phyloP scores from a whole-genome alignment of 92 coral and sea anemone species.

The Pocillopora meandrina region DNA sequence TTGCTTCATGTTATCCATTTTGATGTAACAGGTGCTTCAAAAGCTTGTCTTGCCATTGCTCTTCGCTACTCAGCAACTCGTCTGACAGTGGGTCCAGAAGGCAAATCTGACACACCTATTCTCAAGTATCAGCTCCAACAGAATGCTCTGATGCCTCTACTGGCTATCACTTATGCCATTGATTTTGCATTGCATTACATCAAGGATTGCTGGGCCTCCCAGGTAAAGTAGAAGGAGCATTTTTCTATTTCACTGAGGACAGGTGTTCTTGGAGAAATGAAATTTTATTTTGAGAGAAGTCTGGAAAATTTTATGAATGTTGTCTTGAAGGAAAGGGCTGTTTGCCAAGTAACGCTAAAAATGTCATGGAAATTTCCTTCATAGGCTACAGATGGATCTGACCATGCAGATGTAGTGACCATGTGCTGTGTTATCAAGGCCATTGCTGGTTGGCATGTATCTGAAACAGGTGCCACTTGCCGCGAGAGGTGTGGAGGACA shows the following conservation, averaged over 20 bases:
- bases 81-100: slow-evolving; percentile 85
- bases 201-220: slow-evolving; percentile 84
- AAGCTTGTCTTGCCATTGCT: slow-evolving; percentile 75
- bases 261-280: too few relatives aligned
- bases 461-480: slow-evolving; percentile 65
- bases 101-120: slow-evolving; percentile 79
- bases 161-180: slow-evolving; percentile 75
- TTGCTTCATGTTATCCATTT: too few relatives aligned
- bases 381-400: slow-evolving; percentile 83
- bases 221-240: slow-evolving; percentile 28
- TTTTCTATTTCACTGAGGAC: too few relatives aligned
- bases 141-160: slow-evolving; percentile 72
- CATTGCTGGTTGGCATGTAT: slow-evolving; percentile 85
- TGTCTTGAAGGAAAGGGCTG: too few relatives aligned
- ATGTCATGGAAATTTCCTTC: background rate
- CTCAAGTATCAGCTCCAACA: slow-evolving; percentile 83
- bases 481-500: slow-evolving; percentile 98
- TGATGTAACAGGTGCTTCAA: slow-evolving; percentile 62
- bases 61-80: slow-evolving; percentile 85
- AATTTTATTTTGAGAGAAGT: too few relatives aligned
- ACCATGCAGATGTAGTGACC: slow-evolving; percentile 81
- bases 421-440: slow-evolving; percentile 97
- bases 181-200: slow-evolving; percentile 73
- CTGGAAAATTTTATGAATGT: too few relatives aligned
- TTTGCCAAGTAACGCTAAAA: too few relatives aligned